These are phyloP conservation scores for Malacoctenus gilli DNA, from an alignment of 2,797 vertebrate genomes.

Conservation along the genomic window DNA sequence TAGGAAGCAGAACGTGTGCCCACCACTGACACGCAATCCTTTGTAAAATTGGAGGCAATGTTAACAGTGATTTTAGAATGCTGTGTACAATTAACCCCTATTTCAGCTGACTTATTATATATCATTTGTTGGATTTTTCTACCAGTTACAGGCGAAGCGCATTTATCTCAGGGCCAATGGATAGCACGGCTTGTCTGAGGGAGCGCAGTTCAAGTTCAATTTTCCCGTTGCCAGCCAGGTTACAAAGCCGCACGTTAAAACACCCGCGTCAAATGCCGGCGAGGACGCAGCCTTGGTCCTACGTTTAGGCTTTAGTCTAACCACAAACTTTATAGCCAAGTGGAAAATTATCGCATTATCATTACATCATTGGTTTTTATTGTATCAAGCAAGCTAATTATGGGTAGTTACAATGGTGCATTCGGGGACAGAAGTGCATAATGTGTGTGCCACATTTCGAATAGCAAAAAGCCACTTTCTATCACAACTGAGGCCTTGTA, in stretches of 20 bases:
- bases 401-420: constrained; percentile 22
- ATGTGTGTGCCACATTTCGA: constrained; percentile 36
- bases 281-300: constrained; percentile 2
- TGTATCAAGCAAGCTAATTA: constrained; percentile 32
- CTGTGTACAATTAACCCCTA: constrained; percentile 61
- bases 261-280: constrained; percentile 17
- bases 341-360: constrained; percentile 23
- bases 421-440: constrained; percentile 39
- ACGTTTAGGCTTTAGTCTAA: constrained; percentile 33
- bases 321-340: constrained; percentile 31
- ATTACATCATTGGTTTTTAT: constrained; percentile 43
- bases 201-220: constrained; percentile 13
- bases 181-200: constrained; percentile 13
- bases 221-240: constrained; percentile 8
- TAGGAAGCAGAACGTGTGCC: constrained; percentile 33
- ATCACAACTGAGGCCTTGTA: constrained; percentile 35
- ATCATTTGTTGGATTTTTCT: constrained; percentile 25
- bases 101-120: constrained; percentile 42
- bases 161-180: constrained; percentile 34
- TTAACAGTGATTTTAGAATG: constrained; percentile 42
- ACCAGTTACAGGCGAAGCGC: constrained; percentile 33
- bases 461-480: constrained; percentile 47
- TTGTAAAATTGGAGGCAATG: constrained; percentile 29
- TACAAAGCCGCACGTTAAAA: constrained; percentile 17
- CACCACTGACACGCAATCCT: constrained; percentile 37